Percentiles rank a stretch among this genome's conserved stretches.
Evolutionary conservation across 2,888 invertebrate genomes (phyloP).

Genomic region (Caenorhabditis panamensis): DNA sequence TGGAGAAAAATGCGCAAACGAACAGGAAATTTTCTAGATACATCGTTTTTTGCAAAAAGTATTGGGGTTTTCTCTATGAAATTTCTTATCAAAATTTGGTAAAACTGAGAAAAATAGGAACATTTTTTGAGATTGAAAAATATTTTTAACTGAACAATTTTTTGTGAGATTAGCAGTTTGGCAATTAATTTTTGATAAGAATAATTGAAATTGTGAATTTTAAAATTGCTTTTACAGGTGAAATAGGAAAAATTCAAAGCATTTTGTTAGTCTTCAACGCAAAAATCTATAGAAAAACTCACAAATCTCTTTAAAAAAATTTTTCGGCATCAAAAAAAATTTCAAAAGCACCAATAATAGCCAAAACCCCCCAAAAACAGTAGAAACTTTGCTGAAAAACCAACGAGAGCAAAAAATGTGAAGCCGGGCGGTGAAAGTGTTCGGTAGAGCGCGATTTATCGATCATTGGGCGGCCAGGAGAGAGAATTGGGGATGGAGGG

Average conservation of each 20-base stretch:
- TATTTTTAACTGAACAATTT: background rate
- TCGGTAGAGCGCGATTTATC: slow-evolving; percentile 48
- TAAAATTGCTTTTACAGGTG: too few species aligned
- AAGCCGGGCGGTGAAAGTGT: slow-evolving; percentile 44
- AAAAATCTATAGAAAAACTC: background rate
- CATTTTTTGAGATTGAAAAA: background rate
- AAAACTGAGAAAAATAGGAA: background rate
- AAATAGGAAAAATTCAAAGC: too few species aligned
- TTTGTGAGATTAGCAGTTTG: background rate
- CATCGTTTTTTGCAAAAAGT: too few species aligned
- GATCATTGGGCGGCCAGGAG: slow-evolving; percentile 49
- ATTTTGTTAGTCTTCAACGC: background rate
- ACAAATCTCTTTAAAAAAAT: background rate
- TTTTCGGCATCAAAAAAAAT: background rate
- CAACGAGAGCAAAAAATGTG: background rate
- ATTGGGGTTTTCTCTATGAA: too few species aligned
- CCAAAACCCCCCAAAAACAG: background rate
- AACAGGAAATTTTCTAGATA: too few species aligned
- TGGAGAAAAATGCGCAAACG: background rate
- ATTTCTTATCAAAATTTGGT: too few species aligned
- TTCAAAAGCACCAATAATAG: background rate
- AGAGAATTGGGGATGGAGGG: slow-evolving; percentile 10
- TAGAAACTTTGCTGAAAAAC: background rate
- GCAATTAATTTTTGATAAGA: too few species aligned
- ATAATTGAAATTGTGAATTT: too few species aligned